Percentiles rank a stretch among this genome's conserved stretches.
Conservation (phyloP, 2,888 invertebrate genomes). For the Sphaerophoria rueppellii region DNA sequence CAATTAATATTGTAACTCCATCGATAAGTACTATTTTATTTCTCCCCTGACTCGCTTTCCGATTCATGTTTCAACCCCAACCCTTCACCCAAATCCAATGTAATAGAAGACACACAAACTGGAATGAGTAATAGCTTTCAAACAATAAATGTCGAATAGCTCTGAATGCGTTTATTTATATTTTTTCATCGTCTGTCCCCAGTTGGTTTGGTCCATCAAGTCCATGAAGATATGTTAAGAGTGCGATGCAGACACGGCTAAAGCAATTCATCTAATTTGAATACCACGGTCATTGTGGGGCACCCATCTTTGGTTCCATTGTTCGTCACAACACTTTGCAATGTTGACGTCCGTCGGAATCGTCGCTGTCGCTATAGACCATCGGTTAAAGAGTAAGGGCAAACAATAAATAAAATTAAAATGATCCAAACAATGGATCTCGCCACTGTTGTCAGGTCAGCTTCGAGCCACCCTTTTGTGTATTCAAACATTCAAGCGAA, state of each 20-base stretch:
- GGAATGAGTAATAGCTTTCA: slow-evolving; percentile 73
- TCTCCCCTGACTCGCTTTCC: background rate
- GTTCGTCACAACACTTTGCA: slow-evolving; percentile 64
- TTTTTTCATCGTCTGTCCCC: background rate
- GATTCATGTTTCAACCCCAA: slow-evolving; percentile 22
- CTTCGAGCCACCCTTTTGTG: slow-evolving; percentile 4
- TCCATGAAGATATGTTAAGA: background rate
- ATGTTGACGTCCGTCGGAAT: background rate
- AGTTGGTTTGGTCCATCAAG: background rate
- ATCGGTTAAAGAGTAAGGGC: slow-evolving; percentile 64
- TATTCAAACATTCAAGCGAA: slow-evolving; percentile 58
- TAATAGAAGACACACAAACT: slow-evolving; percentile 23
- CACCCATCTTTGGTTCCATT: slow-evolving; percentile 68
- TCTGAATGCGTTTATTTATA: slow-evolving; percentile 27
- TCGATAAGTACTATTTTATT: slow-evolving; percentile 58
- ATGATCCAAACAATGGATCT: slow-evolving; percentile 81
- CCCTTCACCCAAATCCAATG: background rate
- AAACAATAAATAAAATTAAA: slow-evolving; percentile 82
- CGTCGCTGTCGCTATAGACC: slow-evolving; percentile 5
- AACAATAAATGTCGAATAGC: slow-evolving; percentile 69
- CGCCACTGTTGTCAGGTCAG: slow-evolving; percentile 42
- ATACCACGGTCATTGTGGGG: slow-evolving; percentile 70
- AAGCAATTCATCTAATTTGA: slow-evolving; percentile 73
- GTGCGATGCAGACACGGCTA: slow-evolving; percentile 17
- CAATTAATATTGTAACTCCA: slow-evolving; percentile 69